Evolutionary conservation across 2,113 vertebrate genomes (phyloP), one percentile per base, ranked within the genome.

Genomic region (Ceyx margarethae): DNA sequence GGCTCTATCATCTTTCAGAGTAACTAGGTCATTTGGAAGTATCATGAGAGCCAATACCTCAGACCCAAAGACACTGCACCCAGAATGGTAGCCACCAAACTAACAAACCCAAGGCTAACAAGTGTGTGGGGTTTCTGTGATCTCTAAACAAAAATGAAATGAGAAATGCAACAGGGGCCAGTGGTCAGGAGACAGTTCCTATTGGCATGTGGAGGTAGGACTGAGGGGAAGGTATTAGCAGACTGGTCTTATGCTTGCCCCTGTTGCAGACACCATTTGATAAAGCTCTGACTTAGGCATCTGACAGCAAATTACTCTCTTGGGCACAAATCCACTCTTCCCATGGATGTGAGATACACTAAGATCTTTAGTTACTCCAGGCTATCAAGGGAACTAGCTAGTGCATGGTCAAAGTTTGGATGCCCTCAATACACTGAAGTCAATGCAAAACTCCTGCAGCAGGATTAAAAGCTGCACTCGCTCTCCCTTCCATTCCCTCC

Each of bases 401-500:
- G 14, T 35, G 11, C 22, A 17, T 31, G 45, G 37, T 71, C 67
- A 82, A 64, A 56, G 51, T 89, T 82, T 85, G 11, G 73, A n/a
- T 67, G 31, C 1, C 50, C 17, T 15, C 8, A 54, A 40, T 53
- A 50, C 2, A 2, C 28, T 48, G 2, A 53, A 86, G 50, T 80
- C 50, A 62, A 68, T 29, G 51, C 15, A 60, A 58, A 91, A 76
- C 51, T 79, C 42, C 46, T 40, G 65, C 35, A 68, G 84, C 11
- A 67, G 87, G 51, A 82, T 92, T 89, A 91, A 51, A 43, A 93
- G 60, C 64, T 79, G 29, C 13, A 25, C 21, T 87, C 69, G 22
- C 23, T 87, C 69, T 80, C 11, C 67, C 57, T 91, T 35, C 26
- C 2, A 1, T 13, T 77, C 6, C 5, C 5, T 21, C 48, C 21